A percentile compares a stretch with the other conserved stretches of the same genome.
These are phyloP conservation scores for Aegithalos caudatus DNA, from an alignment of 2,113 vertebrate species.

Conservation along the genomic window DNA sequence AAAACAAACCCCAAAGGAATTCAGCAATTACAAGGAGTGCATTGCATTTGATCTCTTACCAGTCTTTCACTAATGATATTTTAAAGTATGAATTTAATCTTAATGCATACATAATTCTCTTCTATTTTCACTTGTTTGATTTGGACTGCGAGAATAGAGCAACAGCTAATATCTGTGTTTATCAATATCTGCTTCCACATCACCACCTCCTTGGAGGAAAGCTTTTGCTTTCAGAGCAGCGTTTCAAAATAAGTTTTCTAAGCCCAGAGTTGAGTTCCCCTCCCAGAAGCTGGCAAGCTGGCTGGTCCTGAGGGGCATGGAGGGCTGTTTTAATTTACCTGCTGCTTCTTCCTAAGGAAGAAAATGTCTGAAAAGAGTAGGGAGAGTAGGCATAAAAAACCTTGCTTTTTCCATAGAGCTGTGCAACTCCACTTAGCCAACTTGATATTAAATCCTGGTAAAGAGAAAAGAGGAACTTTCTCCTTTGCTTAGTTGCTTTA, in stretches of 20 bases:
- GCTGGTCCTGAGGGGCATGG: neutral
- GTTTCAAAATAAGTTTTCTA: neutral
- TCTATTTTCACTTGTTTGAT: slow-evolving; percentile 16
- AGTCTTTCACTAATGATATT: neutral
- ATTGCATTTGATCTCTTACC: slow-evolving; percentile 2
- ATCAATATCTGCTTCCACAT: neutral
- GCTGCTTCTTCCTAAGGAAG: neutral
- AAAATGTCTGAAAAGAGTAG: neutral
- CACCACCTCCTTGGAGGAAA: neutral
- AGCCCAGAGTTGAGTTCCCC: neutral
- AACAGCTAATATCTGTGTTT: neutral
- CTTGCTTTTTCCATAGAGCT: neutral
- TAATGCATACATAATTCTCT: neutral
- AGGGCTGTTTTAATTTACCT: neutral
- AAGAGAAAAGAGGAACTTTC: neutral
- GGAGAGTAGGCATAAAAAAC: neutral
- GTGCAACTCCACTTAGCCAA: neutral
- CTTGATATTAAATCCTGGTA: neutral
- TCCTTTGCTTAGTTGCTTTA: neutral
- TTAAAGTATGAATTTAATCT: slow-evolving; percentile 10
- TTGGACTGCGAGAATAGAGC: neutral
- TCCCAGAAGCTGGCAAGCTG: neutral
- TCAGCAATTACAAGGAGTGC: neutral
- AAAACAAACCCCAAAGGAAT: neutral
- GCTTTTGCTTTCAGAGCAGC: neutral